Conservation (phyloP, 2,888 invertebrate genomes). For the Caenorhabditis sulstoni region DNA sequence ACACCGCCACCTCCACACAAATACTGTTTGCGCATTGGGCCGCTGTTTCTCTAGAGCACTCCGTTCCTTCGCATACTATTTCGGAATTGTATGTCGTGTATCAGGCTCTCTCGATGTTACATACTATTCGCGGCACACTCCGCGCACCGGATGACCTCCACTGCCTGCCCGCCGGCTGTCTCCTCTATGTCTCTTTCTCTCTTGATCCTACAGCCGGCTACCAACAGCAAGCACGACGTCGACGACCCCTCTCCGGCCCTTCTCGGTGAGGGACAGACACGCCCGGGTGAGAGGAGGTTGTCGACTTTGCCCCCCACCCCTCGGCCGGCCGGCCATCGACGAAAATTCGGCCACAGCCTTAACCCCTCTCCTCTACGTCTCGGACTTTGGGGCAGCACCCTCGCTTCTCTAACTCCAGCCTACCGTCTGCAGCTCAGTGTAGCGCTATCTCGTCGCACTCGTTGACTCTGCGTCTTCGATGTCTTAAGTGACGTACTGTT, state of each 20-base stretch:
- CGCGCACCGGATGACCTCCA: conserved; percentile 46
- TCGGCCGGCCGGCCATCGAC: conserved; percentile 21
- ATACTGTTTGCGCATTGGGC: conserved; percentile 53
- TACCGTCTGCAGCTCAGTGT: conserved; percentile 6
- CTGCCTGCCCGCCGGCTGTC: conserved; percentile 2
- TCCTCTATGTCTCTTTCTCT: too few relatives aligned
- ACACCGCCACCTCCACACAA: conserved; percentile 15
- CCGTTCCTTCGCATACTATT: conserved; percentile 34
- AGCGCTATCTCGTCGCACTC: background rate
- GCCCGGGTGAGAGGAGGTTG: conserved; percentile 1
- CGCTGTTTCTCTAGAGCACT: conserved; percentile 45
- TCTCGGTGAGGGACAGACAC: conserved; percentile 27
- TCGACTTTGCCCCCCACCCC: conserved; percentile 27
- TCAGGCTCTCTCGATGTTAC: conserved; percentile 17
- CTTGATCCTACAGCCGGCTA: background rate
- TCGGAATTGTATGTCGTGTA: conserved; percentile 31
- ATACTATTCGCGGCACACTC: conserved; percentile 20
- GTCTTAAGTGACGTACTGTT: conserved; percentile 46
- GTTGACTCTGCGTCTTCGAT: background rate
- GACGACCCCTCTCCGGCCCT: conserved; percentile 1
- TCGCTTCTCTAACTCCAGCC: conserved; percentile 27
- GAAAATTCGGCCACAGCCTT: conserved; percentile 40
- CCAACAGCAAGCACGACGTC: conserved; percentile 45
- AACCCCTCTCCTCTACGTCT: conserved; percentile 21
- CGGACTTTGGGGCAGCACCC: conserved; percentile 7